Base-by-base conservation (phyloP, 1,140 invertebrate genomes). In the Pemphigus obesinymphae region DNA sequence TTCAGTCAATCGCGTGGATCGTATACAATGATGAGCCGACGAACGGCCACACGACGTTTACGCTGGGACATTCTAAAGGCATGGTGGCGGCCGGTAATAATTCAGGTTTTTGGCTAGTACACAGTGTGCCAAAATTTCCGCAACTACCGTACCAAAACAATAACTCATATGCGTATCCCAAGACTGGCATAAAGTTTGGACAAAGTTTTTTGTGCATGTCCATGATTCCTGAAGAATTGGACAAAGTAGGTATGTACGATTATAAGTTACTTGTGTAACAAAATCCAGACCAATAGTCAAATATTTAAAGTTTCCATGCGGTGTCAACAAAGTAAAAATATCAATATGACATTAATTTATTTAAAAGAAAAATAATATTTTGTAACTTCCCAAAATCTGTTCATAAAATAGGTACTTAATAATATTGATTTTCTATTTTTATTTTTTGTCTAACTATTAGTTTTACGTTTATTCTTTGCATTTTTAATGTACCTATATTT, bases 181-280 rank as follows among this genome's bases (percentile, higher is more conserved):
- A 87, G 0, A 92, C 90, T 4, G 95, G 93, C 0, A 87, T 87
- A 82, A 86, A 87, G 15, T 94, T 93, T 87, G 96, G 96, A 0
- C 97, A 98, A 87, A 93, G 92, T 45, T 93, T 96, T 83, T 87
- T 98, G 0, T 98, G 96, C 86, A 89, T 97, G 45, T 93, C 92
- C 0, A 87, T 96, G 8, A 88, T 90, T 53, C 85, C 88, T 0
- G 86, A 88, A 29, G 89, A 92, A 66, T 86, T 95, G 43, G 89
- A 96, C 85, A 88, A 89, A 83, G 90, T 96, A 68, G 93, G 92
- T 88, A 84, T 85, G 84, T 75, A 6, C 23, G 6, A 50, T 1
- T n/a, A n/a, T n/a, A n/a, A n/a, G n/a, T n/a, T n/a, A n/a, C n/a
- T n/a, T n/a, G n/a, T n/a, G n/a, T n/a, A n/a, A n/a, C n/a, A n/a